Percentiles rank a stretch among this genome's conserved stretches.
phyloP scores from a whole-genome alignment of 2,797 vertebrate species.

The Pitangus sulphuratus region DNA sequence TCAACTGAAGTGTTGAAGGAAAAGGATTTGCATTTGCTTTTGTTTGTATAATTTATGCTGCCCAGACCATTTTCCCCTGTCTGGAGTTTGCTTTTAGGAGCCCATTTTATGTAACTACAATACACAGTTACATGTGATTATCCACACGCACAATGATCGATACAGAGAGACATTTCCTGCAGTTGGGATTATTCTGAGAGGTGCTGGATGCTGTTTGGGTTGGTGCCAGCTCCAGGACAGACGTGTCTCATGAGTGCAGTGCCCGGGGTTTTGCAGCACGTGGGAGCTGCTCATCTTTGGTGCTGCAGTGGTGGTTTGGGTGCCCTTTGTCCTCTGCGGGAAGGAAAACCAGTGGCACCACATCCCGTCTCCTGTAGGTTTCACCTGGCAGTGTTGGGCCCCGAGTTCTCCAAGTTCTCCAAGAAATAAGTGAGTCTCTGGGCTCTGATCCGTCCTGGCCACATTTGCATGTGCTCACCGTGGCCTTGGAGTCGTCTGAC shows the following conservation, averaged over 20 bases:
- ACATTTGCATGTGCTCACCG: fast-evolving
- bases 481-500: background rate
- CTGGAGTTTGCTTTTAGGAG: background rate
- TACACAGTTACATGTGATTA: background rate
- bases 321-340: background rate
- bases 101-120: background rate
- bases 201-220: background rate
- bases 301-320: background rate
- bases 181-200: background rate
- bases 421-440: background rate
- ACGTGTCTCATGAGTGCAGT: background rate
- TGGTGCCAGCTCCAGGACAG: background rate
- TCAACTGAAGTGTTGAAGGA: no score
- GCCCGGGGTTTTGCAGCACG: background rate
- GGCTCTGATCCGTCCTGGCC: background rate
- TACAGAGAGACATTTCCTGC: background rate
- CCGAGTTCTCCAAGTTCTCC: background rate
- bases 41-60: background rate
- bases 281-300: background rate
- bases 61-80: background rate
- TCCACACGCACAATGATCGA: background rate
- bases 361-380: background rate
- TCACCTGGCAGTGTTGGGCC: fast-evolving
- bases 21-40: background rate
- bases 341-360: background rate